Evolutionary conservation across 1,140 invertebrate genomes (phyloP), one percentile per base, ranked within the genome.

Genomic region (Pseudomyrmex concolor): DNA sequence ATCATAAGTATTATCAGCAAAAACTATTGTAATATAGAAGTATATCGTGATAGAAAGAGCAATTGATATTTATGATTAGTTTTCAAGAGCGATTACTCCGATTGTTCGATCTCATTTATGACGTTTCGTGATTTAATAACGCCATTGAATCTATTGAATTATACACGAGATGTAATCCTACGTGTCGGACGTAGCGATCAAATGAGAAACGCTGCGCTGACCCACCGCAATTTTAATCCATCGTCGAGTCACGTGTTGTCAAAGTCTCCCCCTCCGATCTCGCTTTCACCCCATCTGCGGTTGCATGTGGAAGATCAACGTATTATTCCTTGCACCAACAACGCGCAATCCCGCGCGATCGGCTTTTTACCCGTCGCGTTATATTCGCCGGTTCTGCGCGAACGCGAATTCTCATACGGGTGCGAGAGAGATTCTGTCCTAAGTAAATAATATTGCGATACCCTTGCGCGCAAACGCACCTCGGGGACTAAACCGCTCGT

Each of bases 171-270:
- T 83, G 84, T 87, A 87, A 87, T 87, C 86, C 86, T 55, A 67
- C 45, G 54, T 87, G 86, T 87, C 86, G 74, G 77, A 63, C 85
- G 70, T 54, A 55, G 67, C 86, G 86, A 87, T 80, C 77, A 87
- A 87, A 83, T 87, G 81, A 64, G 73, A 76, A 87, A 87, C 84
- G 83, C 80, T 84, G 55, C 82, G 86, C 74, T 85, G 83, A 83
- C 77, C 86, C 72, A 45, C 67, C 87, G 62, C 68, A 87, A 88
- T 89, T 89, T 89, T 89, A 85, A 89, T 89, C 87, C 78, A 87
- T 85, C 83, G 70, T 10, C 57, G 48, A 34, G 86, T 64, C 87
- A 89, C 87, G 87, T 88, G 87, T 83, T 85, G 57, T 67, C 73
- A 55, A 50, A 71, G 73, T 81, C 60, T 82, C 34, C 73, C 60